phyloP scores from a whole-genome alignment of 2,113 vertebrate genomes.

The Pithys albifrons region DNA sequence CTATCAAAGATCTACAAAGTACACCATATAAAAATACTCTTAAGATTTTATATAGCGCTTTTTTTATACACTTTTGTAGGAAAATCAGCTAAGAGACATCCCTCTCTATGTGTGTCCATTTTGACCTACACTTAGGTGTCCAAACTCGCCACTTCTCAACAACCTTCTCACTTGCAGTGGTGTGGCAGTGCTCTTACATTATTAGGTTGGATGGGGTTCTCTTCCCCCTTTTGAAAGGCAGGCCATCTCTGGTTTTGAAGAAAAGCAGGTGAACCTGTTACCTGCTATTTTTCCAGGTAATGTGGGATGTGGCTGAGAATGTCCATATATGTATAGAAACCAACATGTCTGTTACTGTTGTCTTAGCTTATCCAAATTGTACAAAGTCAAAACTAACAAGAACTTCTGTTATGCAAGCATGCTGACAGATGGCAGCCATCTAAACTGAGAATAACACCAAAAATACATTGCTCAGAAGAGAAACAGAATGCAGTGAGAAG shows the following conservation, averaged over 20 bases:
- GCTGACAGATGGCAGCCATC: constrained; percentile 9
- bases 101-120: neutral
- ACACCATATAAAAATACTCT: neutral
- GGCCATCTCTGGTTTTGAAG: neutral
- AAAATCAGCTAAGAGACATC: neutral
- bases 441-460: constrained; percentile 24
- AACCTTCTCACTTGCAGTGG: neutral
- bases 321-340: neutral
- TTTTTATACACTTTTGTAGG: neutral
- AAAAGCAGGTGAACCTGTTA: neutral
- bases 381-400: neutral
- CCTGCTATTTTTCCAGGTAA: neutral
- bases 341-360: neutral
- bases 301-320: neutral
- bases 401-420: neutral
- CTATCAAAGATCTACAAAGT: neutral
- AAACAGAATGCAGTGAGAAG: neutral
- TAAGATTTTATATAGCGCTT: neutral
- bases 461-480: neutral
- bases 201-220: neutral
- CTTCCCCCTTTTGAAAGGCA: neutral
- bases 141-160: neutral
- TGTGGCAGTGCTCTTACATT: neutral
- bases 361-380: neutral
- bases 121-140: neutral